Evolutionary conservation across 2,888 invertebrate genomes (phyloP).

Genomic region (Penaeus monodon): DNA sequence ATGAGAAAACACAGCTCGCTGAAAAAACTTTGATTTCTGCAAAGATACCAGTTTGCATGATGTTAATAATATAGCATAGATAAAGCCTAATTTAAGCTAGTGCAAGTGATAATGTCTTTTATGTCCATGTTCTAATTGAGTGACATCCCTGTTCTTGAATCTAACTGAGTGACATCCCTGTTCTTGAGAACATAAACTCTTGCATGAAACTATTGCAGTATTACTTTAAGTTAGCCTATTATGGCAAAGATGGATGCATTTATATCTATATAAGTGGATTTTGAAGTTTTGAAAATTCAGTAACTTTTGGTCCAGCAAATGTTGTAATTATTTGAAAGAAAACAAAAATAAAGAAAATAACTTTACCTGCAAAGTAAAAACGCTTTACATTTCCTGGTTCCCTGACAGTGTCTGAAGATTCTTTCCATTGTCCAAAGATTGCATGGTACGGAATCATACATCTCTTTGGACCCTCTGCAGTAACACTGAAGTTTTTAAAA

Average conservation of each 20-base stretch:
- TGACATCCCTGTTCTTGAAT: too few relatives aligned
- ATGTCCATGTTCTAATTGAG: too few relatives aligned
- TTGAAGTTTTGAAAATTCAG: too few relatives aligned
- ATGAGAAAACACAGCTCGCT: constrained; percentile 77
- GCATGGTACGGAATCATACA: constrained; percentile 73
- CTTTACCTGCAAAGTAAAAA: constrained; percentile 73
- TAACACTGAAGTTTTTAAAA: neutral
- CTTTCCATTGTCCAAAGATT: constrained; percentile 75
- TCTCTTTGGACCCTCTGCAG: constrained; percentile 5
- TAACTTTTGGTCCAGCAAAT: neutral
- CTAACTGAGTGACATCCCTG: too few relatives aligned
- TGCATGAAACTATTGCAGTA: too few relatives aligned
- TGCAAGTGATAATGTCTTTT: neutral
- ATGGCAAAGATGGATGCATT: too few relatives aligned
- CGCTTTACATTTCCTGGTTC: constrained; percentile 78
- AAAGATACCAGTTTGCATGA: constrained; percentile 67
- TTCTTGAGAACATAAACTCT: too few relatives aligned
- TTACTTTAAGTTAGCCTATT: too few relatives aligned
- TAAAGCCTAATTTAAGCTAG: neutral
- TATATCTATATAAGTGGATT: too few relatives aligned
- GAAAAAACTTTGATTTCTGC: constrained; percentile 76
- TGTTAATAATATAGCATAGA: neutral
- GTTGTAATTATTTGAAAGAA: neutral
- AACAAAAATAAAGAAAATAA: neutral
- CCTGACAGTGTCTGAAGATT: constrained; percentile 78